Evolutionary conservation across 2,888 invertebrate species (phyloP).

Genomic region (Sesamia inferens): DNA sequence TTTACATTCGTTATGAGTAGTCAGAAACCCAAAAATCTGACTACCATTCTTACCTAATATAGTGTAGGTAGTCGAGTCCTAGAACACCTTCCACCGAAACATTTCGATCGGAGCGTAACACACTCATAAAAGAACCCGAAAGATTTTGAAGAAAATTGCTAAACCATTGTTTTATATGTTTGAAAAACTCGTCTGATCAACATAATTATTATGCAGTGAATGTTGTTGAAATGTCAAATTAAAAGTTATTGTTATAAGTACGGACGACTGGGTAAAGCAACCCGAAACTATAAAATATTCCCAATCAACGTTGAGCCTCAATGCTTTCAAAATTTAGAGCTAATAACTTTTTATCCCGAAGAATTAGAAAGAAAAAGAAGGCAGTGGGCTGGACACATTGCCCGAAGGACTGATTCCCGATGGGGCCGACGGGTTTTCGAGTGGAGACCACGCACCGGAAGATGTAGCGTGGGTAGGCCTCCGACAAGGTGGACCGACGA

Average conservation of each 20-base stretch:
- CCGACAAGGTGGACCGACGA: too few species aligned
- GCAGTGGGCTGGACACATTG: too few species aligned
- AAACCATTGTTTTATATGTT: neutral
- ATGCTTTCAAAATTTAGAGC: too few species aligned
- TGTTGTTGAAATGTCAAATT: neutral
- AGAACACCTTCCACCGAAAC: neutral
- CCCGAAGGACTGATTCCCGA: too few species aligned
- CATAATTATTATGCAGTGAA: neutral
- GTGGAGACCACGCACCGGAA: too few species aligned
- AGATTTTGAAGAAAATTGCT: neutral
- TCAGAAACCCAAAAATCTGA: neutral
- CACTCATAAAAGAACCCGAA: neutral
- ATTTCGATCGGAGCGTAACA: too few species aligned
- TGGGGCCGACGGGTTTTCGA: too few species aligned
- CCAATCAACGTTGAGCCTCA: too few species aligned
- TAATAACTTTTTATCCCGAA: too few species aligned
- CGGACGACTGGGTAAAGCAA: neutral
- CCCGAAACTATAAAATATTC: too few species aligned
- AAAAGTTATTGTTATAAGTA: neutral
- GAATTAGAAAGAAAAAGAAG: too few species aligned
- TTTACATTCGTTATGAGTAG: neutral
- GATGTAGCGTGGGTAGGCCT: too few species aligned
- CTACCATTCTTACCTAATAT: neutral
- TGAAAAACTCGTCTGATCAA: neutral
- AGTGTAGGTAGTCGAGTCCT: neutral